Evolutionary conservation across 2,888 invertebrate genomes (phyloP), one percentile per base, ranked within the genome.

Genomic region (Eupithecia pulchellata): DNA sequence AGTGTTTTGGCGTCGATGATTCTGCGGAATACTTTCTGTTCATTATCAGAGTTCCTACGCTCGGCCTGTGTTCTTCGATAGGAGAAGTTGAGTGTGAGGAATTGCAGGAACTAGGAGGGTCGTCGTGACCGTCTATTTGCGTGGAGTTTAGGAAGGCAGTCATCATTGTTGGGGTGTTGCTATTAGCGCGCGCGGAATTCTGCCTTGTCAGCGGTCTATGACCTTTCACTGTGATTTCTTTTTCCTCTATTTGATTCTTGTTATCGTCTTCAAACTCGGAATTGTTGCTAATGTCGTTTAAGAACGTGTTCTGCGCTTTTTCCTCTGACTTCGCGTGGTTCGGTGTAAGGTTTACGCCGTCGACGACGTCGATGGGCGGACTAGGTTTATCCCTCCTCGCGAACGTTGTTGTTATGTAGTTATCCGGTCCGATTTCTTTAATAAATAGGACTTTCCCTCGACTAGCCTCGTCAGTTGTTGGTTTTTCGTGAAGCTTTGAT

Each of bases 131-230:
- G 65, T 92, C 93, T 14, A 89, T 84, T 68, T 91, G 92, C 1
- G 94, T 89, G 0, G 94, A 92, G 77, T 94, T 93, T 42, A 94
- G 82, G 80, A 94, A 94, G 17, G 94, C 94, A 69, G 89, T 93
- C 91, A 91, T 93, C 91, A 91, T 93, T 4, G 92, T 91, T 1
- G 93, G 90, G n/a, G 93, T 90, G 64, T 92, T 90, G n/a, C 92
- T 90, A 65, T 92, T 91, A 2, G 92, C 95, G 1, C 95, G 95
- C 60, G 95, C 95, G 2, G 96, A 96, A 71, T 95, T 92, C 79
- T 96, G 96, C 36, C 97, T 93, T 17, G 96, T 95, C 66, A 97
- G 85, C 2, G 97, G 97, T 79, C 96, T 96, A 86, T 97, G 97
- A 47, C 96, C 95, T 86, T 96, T 96, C 66, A 95, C 84, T 39